Base-by-base conservation (phyloP, 2,113 vertebrate genomes). In the Butorides virescens region DNA sequence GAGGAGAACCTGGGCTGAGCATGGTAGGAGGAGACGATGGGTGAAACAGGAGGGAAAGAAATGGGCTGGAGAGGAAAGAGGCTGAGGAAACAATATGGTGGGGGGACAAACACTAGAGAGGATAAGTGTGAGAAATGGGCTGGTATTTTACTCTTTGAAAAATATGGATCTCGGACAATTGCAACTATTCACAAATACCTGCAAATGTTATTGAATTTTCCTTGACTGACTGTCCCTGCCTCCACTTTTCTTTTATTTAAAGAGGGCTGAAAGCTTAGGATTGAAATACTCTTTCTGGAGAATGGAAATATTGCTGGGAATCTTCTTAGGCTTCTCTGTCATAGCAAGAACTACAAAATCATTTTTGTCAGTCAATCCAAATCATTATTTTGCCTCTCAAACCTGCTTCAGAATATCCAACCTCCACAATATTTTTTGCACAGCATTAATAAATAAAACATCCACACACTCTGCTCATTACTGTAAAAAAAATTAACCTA, bases 401-500 rank as follows among this genome's bases (percentile, higher is more conserved):
- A 13, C 20, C 19, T 42, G 39, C 39, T 53, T 58, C n/a, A 4
- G 7, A 88, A 79, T 39, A 46, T 13, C 11, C 42, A 71, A 55
- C 2, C 42, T 55, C 55, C 34, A 47, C 32, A 37, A 13, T 34
- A 59, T 11, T 88, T 74, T 75, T 92, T 59, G 32, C 63, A 80
- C 15, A 59, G 20, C 29, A 84, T 80, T 91, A 95, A 80, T 87
- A 93, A 95, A 85, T 84, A 91, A 91, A 92, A 77, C 15, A 91
- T 62, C 12, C 25, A 46, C 18, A 27, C 2, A 6, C 8, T 73
- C 37, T 88, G 30, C 27, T 52, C 58, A 92, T 79, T 76, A 56
- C 13, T 62, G 72, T 13, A 47, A 59, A 66, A 49, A 59, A 23
- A 15, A 34, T 44, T 44, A 44, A 44, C 14, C 55, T 71, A 62